Evolutionary conservation across 2,113 vertebrate genomes (phyloP), one percentile per base, ranked within the genome.

Genomic region (Eurypyga helias): DNA sequence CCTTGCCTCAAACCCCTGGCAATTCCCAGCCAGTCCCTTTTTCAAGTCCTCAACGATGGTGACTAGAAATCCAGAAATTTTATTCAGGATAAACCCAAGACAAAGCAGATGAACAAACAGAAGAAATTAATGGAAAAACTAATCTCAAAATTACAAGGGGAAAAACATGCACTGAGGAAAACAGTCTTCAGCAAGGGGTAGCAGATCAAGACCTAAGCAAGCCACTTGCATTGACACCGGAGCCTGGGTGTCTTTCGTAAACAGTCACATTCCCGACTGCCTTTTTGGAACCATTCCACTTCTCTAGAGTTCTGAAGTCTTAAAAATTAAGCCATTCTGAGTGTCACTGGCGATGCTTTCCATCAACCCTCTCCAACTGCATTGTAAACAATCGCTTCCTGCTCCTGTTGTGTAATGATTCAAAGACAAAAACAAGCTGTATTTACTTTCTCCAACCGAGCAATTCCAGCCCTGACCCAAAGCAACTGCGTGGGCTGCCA

Each of bases 361-460:
- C 91, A 91, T 69, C 80, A 60, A 58, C 64, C 43, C 65, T 66
- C 66, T 79, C 87, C 92, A 62, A 49, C 54, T 58, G 69, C 91
- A 46, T 13, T 79, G 81, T 91, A 97, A 97, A 97, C 95, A 97
- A 85, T 87, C 1, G 0, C 92, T 98, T 97, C 90, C 96, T 97
- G 87, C 87, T 90, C 79, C 95, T 43, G 67, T 97, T 96, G 93
- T 89, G 93, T 62, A 94, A 96, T 48, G 77, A 86, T 45, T 62
- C 38, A 2, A 89, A 92, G 94, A 95, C 8, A 3, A 97, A 97
- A 96, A 95, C 95, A 96, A 87, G 86, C 45, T 10, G 7, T 83
- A 93, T 96, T 91, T 96, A 90, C 97, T 96, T 96, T 96, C 94
- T 90, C 91, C 88, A 91, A 25, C 84, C 10, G 10, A 89, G 88